phyloP scores from a whole-genome alignment of 2,888 invertebrate species.

The Melolontha melolontha region DNA sequence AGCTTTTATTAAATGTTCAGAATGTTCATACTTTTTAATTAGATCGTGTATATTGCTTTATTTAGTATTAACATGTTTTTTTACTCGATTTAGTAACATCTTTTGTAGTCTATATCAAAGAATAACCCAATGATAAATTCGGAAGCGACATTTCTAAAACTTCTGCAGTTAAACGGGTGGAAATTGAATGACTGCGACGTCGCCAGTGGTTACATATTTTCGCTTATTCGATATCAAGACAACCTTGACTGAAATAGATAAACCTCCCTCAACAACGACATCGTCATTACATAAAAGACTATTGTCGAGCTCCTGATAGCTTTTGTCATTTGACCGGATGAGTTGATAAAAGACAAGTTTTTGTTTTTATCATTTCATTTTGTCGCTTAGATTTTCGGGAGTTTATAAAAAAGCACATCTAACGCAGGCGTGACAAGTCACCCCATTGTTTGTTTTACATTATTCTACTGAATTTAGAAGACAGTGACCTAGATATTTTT shows the following conservation, averaged over 20 bases:
- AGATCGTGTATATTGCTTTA: too few species aligned
- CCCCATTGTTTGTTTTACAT: too few species aligned
- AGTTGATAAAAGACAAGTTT: constrained; percentile 11
- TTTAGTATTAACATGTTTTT: too few species aligned
- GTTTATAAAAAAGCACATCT: too few species aligned
- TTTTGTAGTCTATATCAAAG: too few species aligned
- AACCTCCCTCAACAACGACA: constrained; percentile 34
- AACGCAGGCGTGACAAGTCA: too few species aligned
- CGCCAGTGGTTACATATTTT: constrained; percentile 42
- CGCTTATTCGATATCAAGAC: constrained; percentile 43
- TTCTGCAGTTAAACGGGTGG: constrained; percentile 31
- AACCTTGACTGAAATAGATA: constrained; percentile 44
- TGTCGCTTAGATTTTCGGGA: too few species aligned
- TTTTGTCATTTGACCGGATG: constrained; percentile 28
- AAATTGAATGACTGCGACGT: constrained; percentile 40
- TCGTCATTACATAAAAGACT: constrained; percentile 33
- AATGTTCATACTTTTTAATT: too few species aligned
- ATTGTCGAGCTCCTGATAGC: constrained; percentile 26
- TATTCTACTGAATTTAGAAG: too few species aligned
- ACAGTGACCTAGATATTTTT: too few species aligned
- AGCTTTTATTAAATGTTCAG: too few species aligned
- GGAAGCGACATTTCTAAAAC: constrained; percentile 25
- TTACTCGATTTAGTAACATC: too few species aligned
- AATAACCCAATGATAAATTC: constrained; percentile 22
- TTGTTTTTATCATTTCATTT: background rate